Base-by-base conservation (phyloP, 2,797 vertebrate genomes). In the Artibeus jamaicensis region DNA sequence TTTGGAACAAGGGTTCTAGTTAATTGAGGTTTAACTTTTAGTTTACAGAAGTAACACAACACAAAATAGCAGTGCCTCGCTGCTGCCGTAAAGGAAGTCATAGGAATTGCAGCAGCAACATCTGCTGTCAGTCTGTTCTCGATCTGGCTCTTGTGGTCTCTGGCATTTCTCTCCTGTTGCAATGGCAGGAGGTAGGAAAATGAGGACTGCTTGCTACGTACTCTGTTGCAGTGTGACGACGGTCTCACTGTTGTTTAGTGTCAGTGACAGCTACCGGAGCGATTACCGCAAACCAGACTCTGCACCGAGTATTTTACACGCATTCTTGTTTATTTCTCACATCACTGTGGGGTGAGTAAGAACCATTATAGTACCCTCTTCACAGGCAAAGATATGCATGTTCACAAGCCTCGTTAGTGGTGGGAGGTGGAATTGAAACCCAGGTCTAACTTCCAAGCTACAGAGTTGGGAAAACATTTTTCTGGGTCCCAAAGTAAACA, bases 51-150 rank as follows among this genome's bases (percentile, higher is more conserved):
- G 26, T 48, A 34, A 73, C 6, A 19, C 18, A 76, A 9, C 26
- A 48, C 34, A 48, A 50, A 53, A 4, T 6, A 83, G 29, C 67
- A 44, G 42, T 1, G 37, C 21, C 21, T 48, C 3, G 1, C 26
- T 19, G 68, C 24, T 48, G n/a, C 48, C 26, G 59, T 39, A 26
- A 24, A 85, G 44, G 42, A n/a, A 3, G 10, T 48, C 65, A 14
- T 0, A 9, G 42, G 22, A 44, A 6, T 32, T 6, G 5, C 16
- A n/a, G 48, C 19, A 16, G 0, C 2, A n/a, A 21, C 16, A 37
- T 0, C 10, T 24, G 37, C 48, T 46, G 32, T n/a, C 18, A 42
- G 0, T 42, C 79, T 68, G 22, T 39, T 11, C 85, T 71, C 53
- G 15, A 8, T 37, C 42, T 39, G 14, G 46, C 29, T 70, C 15